Percentiles rank a stretch among this genome's conserved stretches.
phyloP scores from a whole-genome alignment of 2,113 vertebrate genomes.

The Coregonus clupeaformis region DNA sequence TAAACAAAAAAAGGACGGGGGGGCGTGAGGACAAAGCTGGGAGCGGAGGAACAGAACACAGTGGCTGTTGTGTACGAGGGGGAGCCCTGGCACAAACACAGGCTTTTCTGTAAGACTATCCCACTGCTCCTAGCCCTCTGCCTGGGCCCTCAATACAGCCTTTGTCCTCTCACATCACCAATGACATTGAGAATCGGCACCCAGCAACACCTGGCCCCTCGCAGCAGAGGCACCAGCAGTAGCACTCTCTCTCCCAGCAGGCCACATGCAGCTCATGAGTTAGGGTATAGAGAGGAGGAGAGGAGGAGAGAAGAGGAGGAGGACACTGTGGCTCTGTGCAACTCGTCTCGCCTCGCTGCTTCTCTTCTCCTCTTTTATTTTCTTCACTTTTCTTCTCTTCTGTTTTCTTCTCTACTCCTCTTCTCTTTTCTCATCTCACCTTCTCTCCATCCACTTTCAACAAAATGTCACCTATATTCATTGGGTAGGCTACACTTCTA shows the following conservation, averaged over 20 bases:
- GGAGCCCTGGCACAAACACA: constrained; percentile 74
- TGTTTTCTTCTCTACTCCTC: not conserved
- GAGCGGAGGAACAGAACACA: constrained; percentile 76
- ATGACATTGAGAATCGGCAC: constrained; percentile 76
- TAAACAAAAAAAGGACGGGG: constrained; percentile 52
- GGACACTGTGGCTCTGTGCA: no score
- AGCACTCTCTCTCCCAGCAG: no score
- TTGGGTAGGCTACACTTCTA: no score
- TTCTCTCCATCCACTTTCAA: no score
- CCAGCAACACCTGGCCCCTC: constrained; percentile 74
- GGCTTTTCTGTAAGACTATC: constrained; percentile 78
- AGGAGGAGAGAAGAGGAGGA: not conserved
- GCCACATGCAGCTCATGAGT: no score
- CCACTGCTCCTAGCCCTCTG: constrained; percentile 72
- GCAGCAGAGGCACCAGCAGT: constrained; percentile 17
- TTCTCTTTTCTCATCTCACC: no score
- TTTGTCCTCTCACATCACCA: constrained; percentile 74
- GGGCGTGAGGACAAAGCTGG: constrained; percentile 69
- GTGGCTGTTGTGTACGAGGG: constrained; percentile 76
- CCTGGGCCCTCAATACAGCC: constrained; percentile 73
- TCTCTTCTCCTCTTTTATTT: no score
- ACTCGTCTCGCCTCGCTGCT: no score
- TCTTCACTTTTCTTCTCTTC: not conserved
- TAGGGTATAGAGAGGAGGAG: not conserved
- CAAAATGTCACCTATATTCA: no score